These are phyloP conservation scores for Stichodactyla mertensii DNA, from an alignment of 64 coral and sea anemone species.

Conservation along the genomic window DNA sequence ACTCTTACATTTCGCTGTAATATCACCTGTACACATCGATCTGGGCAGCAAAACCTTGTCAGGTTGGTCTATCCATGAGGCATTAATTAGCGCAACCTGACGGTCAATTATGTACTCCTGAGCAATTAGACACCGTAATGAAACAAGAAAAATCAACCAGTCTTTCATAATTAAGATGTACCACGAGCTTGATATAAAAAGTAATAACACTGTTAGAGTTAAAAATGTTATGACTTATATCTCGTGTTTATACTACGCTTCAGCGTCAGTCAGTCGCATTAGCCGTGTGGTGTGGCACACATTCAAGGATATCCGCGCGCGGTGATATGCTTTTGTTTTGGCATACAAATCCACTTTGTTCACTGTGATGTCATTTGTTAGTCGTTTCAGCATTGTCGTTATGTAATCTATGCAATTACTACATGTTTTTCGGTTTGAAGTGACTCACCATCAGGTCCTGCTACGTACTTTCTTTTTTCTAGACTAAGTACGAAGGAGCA, in stretches of 20 bases:
- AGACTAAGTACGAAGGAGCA: no score
- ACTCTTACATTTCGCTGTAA: background rate
- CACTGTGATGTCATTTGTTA: background rate
- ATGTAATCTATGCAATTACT: background rate
- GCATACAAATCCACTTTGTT: background rate
- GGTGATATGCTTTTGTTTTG: background rate
- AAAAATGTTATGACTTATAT: background rate
- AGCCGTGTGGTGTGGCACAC: background rate
- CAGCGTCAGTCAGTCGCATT: background rate
- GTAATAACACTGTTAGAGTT: background rate
- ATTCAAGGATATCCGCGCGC: background rate
- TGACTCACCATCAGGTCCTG: background rate
- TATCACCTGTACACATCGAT: background rate
- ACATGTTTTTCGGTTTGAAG: background rate
- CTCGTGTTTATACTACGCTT: background rate
- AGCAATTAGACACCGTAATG: background rate
- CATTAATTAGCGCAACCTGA: background rate
- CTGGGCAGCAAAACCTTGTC: background rate
- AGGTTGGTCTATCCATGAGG: background rate
- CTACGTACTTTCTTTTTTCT: no score
- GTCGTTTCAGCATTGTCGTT: background rate
- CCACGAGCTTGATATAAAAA: background rate
- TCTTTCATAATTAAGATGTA: background rate
- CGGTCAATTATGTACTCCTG: background rate
- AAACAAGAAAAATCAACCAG: background rate